Percentiles rank a stretch among this genome's conserved stretches.
Conservation (phyloP, 2,888 invertebrate genomes). For the Pseudococcus longispinus region DNA sequence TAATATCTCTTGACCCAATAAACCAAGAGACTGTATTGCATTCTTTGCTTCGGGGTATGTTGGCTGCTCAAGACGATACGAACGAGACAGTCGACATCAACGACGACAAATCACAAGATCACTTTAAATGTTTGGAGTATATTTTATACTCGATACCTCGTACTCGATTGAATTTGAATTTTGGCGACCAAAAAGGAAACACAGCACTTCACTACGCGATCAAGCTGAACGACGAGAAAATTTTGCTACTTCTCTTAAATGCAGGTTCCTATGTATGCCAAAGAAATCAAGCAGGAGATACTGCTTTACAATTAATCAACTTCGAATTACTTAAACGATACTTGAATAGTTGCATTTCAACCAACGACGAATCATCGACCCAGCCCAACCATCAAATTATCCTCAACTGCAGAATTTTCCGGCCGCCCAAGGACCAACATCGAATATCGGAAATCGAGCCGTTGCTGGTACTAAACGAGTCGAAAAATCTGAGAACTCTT, state of each 20-base stretch:
- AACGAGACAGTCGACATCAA: no score
- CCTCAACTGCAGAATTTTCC: conserved; percentile 75
- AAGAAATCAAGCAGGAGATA: conserved; percentile 69
- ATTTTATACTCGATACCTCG: no score
- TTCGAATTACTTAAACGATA: conserved; percentile 74
- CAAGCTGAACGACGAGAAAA: conserved; percentile 72
- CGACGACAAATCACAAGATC: no score
- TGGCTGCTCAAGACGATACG: no score
- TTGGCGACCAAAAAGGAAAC: conserved; percentile 70
- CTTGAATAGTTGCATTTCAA: conserved; percentile 76
- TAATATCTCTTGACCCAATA: no score
- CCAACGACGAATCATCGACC: conserved; percentile 71
- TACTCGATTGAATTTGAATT: conserved; percentile 68
- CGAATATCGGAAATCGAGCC: conserved; percentile 74
- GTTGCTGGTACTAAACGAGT: conserved; percentile 74
- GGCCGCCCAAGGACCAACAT: conserved; percentile 61
- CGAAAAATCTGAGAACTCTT: conserved; percentile 72
- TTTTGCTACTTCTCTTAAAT: conserved; percentile 70
- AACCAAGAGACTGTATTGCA: no score
- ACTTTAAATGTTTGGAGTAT: no score
- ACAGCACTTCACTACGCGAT: conserved; percentile 80
- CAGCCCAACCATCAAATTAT: conserved; percentile 76
- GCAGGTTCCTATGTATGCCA: conserved; percentile 78
- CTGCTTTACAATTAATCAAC: conserved; percentile 76
- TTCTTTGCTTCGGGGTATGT: no score